Conservation (phyloP, 1,140 invertebrate genomes). For the Tetragonula clypearis region DNA sequence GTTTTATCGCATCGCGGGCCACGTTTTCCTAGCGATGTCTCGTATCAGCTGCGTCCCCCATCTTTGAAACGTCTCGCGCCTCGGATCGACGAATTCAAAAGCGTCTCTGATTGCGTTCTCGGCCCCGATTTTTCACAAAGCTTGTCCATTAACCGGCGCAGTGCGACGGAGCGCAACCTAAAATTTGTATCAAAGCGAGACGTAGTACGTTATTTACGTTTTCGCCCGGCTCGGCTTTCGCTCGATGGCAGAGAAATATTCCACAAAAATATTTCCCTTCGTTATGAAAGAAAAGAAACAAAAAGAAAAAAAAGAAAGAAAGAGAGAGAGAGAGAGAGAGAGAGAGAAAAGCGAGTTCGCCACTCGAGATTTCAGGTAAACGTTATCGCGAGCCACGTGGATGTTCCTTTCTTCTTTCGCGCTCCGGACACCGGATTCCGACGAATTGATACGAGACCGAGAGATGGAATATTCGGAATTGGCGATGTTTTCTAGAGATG, state of each 20-base stretch:
- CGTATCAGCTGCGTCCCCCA: neutral
- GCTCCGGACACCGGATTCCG: neutral
- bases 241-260: neutral
- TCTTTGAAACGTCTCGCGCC: neutral
- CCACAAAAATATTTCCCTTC: constrained; percentile 1
- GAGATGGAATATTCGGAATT: neutral
- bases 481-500: neutral
- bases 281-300: neutral
- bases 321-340: no score
- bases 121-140: neutral
- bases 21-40: neutral
- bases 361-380: neutral
- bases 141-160: neutral
- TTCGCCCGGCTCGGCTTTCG: no score
- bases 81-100: constrained; percentile 25
- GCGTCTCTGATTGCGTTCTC: constrained; percentile 4
- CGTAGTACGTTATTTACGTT: neutral
- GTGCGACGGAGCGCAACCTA: neutral
- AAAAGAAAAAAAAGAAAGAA: no score
- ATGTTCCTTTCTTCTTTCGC: neutral
- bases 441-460: neutral
- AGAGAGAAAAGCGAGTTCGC: no score
- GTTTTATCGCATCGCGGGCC: neutral
- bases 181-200: constrained; percentile 13
- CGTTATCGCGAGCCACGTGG: neutral